Evolutionary conservation across 2,888 invertebrate species (phyloP), one percentile per base, ranked within the genome.

Genomic region (Cosmorhoe ocellata): DNA sequence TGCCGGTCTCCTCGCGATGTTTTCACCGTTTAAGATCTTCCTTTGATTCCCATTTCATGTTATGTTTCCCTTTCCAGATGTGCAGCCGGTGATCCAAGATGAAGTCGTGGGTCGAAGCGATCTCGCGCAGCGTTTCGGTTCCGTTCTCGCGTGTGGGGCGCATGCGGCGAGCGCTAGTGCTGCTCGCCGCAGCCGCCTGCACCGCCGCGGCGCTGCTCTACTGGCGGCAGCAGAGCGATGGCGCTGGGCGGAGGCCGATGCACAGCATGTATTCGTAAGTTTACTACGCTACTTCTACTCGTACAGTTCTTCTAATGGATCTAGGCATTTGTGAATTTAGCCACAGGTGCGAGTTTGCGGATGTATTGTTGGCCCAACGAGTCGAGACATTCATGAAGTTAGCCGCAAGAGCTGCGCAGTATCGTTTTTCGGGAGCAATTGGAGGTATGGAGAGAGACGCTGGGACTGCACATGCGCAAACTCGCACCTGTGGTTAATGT

Each of bases 171-270:
- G 91, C 91, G 39, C 71, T 93, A 65, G 69, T 92, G 60, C 76
- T 91, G 66, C 85, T 93, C 14, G 91, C 92, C 4, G 86, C 90
- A 12, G 89, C 84, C 41, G 92, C 92, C 27, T 89, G 92, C 66
- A 86, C 91, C 34, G 91, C 90, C 50, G 85, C 92, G 14, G 91
- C 91, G 61, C 82, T 93, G 59, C 83, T 93, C 27, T 93, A 93
- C 79, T 92, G 92, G 92, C 91, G 92, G 50, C 92, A 92, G 76
- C 91, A 90, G 71, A 84, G 73, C 59, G 83, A 90, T 61, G 90
- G 80, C 69, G 73, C 69, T 59, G 81, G 70, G 9, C 74, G 76
- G 51, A 58, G 86, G 3, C 85, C 85, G 2, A 59, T 84, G 56
- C 81, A 86, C 59, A 66, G 61, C 39, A 55, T 79, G 30, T 80